These are phyloP conservation scores for Gryon sp. DNA, from an alignment of 1,140 invertebrate genomes.

Conservation along the genomic window DNA sequence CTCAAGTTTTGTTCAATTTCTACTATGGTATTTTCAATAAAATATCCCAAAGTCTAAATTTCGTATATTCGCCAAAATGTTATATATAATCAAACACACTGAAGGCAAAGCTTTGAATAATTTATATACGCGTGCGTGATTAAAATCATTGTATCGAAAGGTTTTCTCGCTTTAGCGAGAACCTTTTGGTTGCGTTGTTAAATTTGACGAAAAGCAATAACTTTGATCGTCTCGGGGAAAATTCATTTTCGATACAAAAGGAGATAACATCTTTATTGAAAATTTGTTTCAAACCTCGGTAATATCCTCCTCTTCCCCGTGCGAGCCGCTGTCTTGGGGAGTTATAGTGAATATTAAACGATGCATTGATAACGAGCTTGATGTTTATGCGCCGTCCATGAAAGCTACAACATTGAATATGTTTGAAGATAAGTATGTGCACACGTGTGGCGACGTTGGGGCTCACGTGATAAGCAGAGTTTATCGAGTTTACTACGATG, in stretches of 20 bases:
- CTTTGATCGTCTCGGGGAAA: constrained; percentile 5
- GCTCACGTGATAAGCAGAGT: constrained; percentile 60
- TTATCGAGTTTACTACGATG: constrained; percentile 59
- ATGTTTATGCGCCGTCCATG: constrained; percentile 40
- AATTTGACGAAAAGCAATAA: constrained; percentile 1
- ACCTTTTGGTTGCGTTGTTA: too few species aligned
- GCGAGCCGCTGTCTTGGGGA: constrained; percentile 38
- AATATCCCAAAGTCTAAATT: too few species aligned
- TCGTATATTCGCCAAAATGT: too few species aligned
- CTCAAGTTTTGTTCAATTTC: too few species aligned
- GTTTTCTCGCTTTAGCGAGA: too few species aligned
- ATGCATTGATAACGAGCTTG: constrained; percentile 44
- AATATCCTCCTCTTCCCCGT: too few species aligned
- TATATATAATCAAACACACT: too few species aligned
- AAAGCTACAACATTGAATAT: constrained; percentile 52
- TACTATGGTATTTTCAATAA: too few species aligned
- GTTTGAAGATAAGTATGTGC: constrained; percentile 47
- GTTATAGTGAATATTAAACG: constrained; percentile 52
- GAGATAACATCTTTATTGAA: constrained; percentile 42
- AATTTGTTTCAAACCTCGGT: too few species aligned
- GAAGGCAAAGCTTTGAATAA: too few species aligned
- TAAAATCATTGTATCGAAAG: too few species aligned
- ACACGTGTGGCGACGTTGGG: constrained; percentile 36
- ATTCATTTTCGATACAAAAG: constrained; percentile 24
- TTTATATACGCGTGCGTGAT: too few species aligned